phyloP scores from a whole-genome alignment of 2,888 invertebrate genomes.

The Drosophila cracens region DNA sequence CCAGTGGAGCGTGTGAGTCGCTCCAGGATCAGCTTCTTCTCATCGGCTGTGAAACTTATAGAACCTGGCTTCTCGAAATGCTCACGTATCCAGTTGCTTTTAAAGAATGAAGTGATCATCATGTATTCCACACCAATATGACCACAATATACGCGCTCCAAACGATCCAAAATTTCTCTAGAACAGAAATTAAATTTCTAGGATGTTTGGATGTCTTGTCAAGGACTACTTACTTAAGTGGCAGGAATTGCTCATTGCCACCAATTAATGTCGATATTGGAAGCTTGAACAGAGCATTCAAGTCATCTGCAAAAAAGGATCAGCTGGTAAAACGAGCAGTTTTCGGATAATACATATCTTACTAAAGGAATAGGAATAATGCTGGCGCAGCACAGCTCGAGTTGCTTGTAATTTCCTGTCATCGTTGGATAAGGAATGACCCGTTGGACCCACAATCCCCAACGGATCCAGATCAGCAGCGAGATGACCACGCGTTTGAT shows the following conservation, averaged over 20 bases:
- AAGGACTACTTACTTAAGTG: conserved; percentile 86
- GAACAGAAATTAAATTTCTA: neutral
- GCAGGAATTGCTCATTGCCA: conserved; percentile 93
- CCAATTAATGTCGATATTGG: conserved; percentile 99
- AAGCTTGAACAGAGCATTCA: conserved; percentile 97
- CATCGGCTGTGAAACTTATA: conserved; percentile 92
- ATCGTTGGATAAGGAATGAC: conserved; percentile 25
- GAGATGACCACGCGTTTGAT: conserved; percentile 92
- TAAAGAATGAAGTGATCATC: conserved; percentile 98
- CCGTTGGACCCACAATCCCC: conserved; percentile 85
- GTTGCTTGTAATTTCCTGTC: conserved; percentile 62
- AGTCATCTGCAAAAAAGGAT: conserved; percentile 87
- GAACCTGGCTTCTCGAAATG: conserved; percentile 96
- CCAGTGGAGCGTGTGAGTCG: conserved; percentile 96
- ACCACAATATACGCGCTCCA: conserved; percentile 96
- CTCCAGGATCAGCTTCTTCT: conserved; percentile 96
- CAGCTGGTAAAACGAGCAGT: neutral
- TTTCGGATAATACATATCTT: conserved; percentile 15
- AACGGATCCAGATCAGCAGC: conserved; percentile 92
- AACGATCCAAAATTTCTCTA: conserved; percentile 94
- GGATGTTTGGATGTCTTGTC: neutral
- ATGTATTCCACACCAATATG: conserved; percentile 99
- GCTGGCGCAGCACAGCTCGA: conserved; percentile 66
- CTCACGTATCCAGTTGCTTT: conserved; percentile 98
- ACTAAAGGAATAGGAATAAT: conserved; percentile 61